A percentile compares a stretch with the other conserved stretches of the same genome.
Evolutionary conservation across 2,113 vertebrate species (phyloP).

Genomic region (Dromiciops gliroides): DNA sequence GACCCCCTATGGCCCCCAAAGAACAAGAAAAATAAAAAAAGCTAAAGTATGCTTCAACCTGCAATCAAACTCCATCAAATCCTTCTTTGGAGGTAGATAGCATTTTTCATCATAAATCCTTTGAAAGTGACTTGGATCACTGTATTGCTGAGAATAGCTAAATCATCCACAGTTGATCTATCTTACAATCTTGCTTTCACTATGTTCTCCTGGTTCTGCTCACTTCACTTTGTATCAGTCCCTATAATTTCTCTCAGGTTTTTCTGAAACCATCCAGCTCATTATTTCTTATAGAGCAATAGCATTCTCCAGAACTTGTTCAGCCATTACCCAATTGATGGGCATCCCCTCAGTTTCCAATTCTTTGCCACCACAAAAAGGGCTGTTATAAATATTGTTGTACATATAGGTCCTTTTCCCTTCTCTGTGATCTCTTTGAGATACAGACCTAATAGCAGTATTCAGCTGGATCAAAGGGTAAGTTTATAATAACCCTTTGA

Average conservation of each 20-base stretch:
- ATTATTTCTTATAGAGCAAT: not conserved
- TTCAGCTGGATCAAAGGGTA: not conserved
- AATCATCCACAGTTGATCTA: not conserved
- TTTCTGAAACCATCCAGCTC: not conserved
- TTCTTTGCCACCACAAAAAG: not conserved
- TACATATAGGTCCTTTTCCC: not conserved
- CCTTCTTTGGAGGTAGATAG: not conserved
- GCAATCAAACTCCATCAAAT: not conserved
- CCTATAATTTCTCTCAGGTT: not conserved
- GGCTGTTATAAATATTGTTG: not conserved
- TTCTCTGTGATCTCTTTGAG: not conserved
- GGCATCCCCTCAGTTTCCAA: not conserved
- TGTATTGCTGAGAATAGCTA: not conserved
- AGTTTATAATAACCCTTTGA: not conserved
- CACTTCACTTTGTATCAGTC: not conserved
- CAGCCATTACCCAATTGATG: not conserved
- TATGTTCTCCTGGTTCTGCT: not conserved
- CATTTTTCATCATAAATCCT: not conserved
- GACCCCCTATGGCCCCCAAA: not conserved
- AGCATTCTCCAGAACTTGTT: not conserved
- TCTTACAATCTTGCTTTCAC: not conserved
- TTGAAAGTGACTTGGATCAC: not conserved
- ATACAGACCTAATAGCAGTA: not conserved
- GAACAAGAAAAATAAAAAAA: not conserved
- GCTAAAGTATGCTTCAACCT: not conserved